These are phyloP conservation scores for Diaperis boleti DNA, from an alignment of 2,888 invertebrate species.

Conservation along the genomic window DNA sequence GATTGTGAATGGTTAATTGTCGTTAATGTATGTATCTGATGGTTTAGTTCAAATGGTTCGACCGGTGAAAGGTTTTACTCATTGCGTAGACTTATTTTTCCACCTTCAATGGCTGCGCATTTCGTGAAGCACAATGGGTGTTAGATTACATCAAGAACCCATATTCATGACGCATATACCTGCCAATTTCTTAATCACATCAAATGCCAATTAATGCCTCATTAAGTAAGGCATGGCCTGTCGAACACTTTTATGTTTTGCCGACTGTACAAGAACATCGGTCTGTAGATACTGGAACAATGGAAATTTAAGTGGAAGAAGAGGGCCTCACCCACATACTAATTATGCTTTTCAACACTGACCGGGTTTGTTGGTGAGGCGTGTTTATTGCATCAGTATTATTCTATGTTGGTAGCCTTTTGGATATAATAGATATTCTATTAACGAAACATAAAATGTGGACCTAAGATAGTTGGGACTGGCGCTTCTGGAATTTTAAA, in stretches of 20 bases:
- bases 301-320: conserved; percentile 22
- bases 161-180: conserved; percentile 30
- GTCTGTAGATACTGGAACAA: conserved; percentile 21
- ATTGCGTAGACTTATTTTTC: conserved; percentile 13
- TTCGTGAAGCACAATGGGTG: conserved; percentile 21
- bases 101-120: conserved; percentile 5
- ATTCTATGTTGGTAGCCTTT: neutral
- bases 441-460: neutral
- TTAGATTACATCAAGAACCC: conserved; percentile 30
- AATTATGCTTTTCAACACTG: conserved; percentile 20
- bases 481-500: no score
- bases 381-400: conserved; percentile 25
- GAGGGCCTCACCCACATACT: conserved; percentile 24
- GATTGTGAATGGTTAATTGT: conserved; percentile 31
- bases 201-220: conserved; percentile 22
- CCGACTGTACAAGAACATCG: neutral
- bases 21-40: conserved; percentile 14
- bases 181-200: conserved; percentile 30
- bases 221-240: conserved; percentile 25
- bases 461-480: neutral
- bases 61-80: conserved; percentile 23
- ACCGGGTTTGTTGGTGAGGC: conserved; percentile 5
- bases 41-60: conserved; percentile 19
- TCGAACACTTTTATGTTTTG: conserved; percentile 1
- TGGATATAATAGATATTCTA: no score